phyloP scores from a whole-genome alignment of 2,888 invertebrate species.

The Drosophila birchii region DNA sequence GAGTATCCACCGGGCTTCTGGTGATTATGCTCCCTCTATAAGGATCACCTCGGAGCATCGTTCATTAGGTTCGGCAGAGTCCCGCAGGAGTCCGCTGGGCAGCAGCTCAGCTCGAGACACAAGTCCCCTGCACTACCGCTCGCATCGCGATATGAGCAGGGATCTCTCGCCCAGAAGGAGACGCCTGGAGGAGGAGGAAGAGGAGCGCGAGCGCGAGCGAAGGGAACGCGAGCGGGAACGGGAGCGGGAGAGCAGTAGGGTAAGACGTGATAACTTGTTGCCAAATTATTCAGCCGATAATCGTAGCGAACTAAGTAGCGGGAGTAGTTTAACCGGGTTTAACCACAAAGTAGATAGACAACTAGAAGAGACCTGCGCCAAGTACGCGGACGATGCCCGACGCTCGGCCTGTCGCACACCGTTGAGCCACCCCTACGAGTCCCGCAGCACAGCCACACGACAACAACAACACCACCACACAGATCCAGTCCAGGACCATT shows the following conservation, averaged over 20 bases:
- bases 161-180: slow-evolving; percentile 83
- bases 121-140: slow-evolving; percentile 79
- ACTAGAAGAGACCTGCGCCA: slow-evolving; percentile 83
- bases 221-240: slow-evolving; percentile 9
- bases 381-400: slow-evolving; percentile 73
- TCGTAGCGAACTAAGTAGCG: slow-evolving; percentile 81
- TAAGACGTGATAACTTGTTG: slow-evolving; percentile 84
- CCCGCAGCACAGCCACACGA: slow-evolving; percentile 62
- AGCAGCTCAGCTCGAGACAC: slow-evolving; percentile 40
- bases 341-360: slow-evolving; percentile 84
- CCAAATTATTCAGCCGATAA: slow-evolving; percentile 82
- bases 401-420: slow-evolving; percentile 80
- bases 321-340: slow-evolving; percentile 84
- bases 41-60: slow-evolving; percentile 78
- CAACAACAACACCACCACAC: slow-evolving; percentile 31
- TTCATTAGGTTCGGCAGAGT: slow-evolving; percentile 79
- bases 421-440: slow-evolving; percentile 77
- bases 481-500: slow-evolving; percentile 56
- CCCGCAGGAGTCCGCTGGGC: slow-evolving; percentile 74
- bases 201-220: slow-evolving; percentile 63
- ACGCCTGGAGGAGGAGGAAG: slow-evolving; percentile 80
- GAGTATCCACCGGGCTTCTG: slow-evolving; percentile 44
- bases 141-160: slow-evolving; percentile 80
- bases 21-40: slow-evolving; percentile 74
- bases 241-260: slow-evolving; percentile 83